Percentiles rank a stretch among this genome's conserved stretches.
These are phyloP conservation scores for Philypnodon macrostomus DNA, from an alignment of 2,797 vertebrate species.

Conservation along the genomic window DNA sequence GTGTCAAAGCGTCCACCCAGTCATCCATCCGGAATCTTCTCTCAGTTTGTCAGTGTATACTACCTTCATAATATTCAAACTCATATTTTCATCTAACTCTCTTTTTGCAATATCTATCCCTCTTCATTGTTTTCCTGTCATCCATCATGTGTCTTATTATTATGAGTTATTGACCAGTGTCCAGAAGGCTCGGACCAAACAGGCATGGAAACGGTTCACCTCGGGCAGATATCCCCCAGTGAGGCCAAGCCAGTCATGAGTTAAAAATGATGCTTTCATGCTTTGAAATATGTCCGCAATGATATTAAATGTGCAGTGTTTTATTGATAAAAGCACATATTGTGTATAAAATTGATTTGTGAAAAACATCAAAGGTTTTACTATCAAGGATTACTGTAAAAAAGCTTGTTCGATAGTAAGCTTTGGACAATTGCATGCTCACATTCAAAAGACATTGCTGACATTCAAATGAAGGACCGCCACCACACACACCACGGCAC, in stretches of 20 bases:
- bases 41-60: conserved; percentile 52
- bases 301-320: neutral
- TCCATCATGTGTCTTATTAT: conserved; percentile 29
- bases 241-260: conserved; percentile 10
- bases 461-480: no score
- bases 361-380: neutral
- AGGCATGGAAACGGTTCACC: conserved; percentile 18
- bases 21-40: conserved; percentile 39
- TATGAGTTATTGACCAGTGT: conserved; percentile 16
- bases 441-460: no score
- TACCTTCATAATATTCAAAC: conserved; percentile 42
- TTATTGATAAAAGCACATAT: no score
- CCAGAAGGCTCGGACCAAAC: conserved; percentile 6
- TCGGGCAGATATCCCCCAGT: conserved; percentile 10
- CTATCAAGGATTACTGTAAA: neutral
- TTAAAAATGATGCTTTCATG: conserved; percentile 8
- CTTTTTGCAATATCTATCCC: conserved; percentile 10
- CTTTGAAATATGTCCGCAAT: neutral
- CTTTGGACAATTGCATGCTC: no score
- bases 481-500: no score
- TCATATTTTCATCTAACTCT: conserved; percentile 10
- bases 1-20: conserved; percentile 67
- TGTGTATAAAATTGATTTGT: neutral
- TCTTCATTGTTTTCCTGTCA: conserved; percentile 25
- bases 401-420: no score